phyloP scores from a whole-genome alignment of 2,113 vertebrate genomes.

The Syngnathus floridae region DNA sequence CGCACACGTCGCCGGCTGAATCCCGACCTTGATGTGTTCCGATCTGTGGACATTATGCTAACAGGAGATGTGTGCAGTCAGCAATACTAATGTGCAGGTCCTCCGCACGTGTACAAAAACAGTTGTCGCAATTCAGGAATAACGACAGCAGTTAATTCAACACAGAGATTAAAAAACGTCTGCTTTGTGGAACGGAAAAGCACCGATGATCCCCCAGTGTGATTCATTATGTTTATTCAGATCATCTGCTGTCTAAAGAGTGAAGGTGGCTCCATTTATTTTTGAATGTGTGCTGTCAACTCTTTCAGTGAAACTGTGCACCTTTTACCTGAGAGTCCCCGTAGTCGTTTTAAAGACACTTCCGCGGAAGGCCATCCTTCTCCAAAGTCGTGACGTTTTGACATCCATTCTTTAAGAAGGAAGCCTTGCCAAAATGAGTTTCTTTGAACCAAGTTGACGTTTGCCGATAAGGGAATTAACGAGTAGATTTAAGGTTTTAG shows the following conservation, averaged over 20 bases:
- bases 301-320: slow-evolving; percentile 31
- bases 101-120: slow-evolving; percentile 20
- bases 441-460: slow-evolving; percentile 25
- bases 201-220: slow-evolving; percentile 42
- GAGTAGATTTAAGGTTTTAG: slow-evolving; percentile 31
- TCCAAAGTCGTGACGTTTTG: slow-evolving; percentile 30
- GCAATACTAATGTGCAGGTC: slow-evolving; percentile 28
- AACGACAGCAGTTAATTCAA: slow-evolving; percentile 49
- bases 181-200: slow-evolving; percentile 35
- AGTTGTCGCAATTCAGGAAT: slow-evolving; percentile 41
- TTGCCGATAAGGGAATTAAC: slow-evolving; percentile 32
- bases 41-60: slow-evolving; percentile 50
- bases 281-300: slow-evolving; percentile 25
- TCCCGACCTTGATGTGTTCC: slow-evolving; percentile 47
- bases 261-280: slow-evolving; percentile 47
- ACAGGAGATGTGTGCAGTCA: slow-evolving; percentile 35
- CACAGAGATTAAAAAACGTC: slow-evolving; percentile 56
- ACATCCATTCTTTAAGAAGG: slow-evolving; percentile 17
- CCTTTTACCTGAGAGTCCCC: slow-evolving; percentile 18
- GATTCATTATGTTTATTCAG: slow-evolving; percentile 38
- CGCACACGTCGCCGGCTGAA: slow-evolving; percentile 25
- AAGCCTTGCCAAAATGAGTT: slow-evolving; percentile 32
- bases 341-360: slow-evolving; percentile 19
- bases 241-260: slow-evolving; percentile 43
- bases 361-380: slow-evolving; percentile 20